Base-by-base conservation (phyloP, 1,140 invertebrate genomes). In the Zelostemma sp. region DNA sequence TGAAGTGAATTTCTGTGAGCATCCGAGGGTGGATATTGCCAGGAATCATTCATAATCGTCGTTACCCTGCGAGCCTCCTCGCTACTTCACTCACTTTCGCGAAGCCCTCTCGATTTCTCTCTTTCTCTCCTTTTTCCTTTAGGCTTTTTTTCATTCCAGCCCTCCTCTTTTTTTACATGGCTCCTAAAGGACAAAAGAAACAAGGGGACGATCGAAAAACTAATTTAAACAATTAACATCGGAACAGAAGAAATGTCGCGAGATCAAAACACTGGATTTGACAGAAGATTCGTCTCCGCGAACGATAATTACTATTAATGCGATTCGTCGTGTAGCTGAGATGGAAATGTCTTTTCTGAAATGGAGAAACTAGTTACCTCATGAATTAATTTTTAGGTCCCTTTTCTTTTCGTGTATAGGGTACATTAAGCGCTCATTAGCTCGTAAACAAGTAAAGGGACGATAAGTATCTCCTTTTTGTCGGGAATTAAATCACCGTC, bases 11-110 rank as follows among this genome's bases (percentile, higher is more conserved):
- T 85, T 84, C 78, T 78, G 68, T 53, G 61, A 61, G 66, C 74
- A 69, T 69, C 59, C 63, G 73, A 74, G 84, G 83, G 82, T 82
- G 78, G 79, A 85, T 85, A 84, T 85, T 85, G 81, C 81, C 73
- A 68, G 72, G 79, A 83, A 85, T 85, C 82, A 85, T 75, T 85
- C 80, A 85, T 84, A 83, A 84, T 84, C 80, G 58, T 58, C 68
- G 68, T 49, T 66, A 48, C 16, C 43, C 8, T 50, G 53, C 50
- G 60, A 51, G 6, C 1, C 5, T 35, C 8, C 25, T 28, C 3
- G 3, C n/a, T n/a, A 6, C 65, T 61, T 47, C 50, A 63, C 67
- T 74, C 43, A 63, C 58, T 68, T 66, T 50, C 48, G 60, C 57
- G 31, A 25, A 65, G 48, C 60, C 53, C 60, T 49, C 61, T 57